Evolutionary conservation across 2,113 vertebrate species (phyloP).

Genomic region (Oncorhynchus mykiss): DNA sequence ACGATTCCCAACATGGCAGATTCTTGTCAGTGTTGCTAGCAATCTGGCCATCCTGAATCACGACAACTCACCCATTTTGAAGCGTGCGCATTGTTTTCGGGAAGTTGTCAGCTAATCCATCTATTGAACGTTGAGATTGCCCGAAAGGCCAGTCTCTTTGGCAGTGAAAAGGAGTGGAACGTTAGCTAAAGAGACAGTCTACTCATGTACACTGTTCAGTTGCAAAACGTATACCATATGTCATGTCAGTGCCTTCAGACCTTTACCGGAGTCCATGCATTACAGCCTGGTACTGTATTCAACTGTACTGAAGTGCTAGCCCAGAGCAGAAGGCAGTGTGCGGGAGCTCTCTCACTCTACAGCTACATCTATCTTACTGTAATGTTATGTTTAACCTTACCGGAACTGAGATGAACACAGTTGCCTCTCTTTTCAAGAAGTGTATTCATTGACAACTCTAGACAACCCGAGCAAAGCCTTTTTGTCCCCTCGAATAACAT

Average conservation of each 20-base stretch:
- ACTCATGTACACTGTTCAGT: neutral
- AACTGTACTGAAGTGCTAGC: slow-evolving; percentile 57
- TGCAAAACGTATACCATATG: no score
- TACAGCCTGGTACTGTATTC: slow-evolving; percentile 31
- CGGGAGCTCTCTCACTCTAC: slow-evolving; percentile 43
- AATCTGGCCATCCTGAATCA: no score
- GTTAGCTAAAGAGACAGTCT: neutral
- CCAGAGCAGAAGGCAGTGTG: slow-evolving; percentile 47
- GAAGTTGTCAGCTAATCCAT: no score
- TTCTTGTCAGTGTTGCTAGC: no score
- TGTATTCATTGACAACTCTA: slow-evolving; percentile 46
- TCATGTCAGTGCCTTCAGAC: slow-evolving; percentile 24
- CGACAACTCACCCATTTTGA: no score
- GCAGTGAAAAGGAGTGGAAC: no score
- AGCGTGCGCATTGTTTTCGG: no score
- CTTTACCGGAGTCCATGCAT: slow-evolving; percentile 10
- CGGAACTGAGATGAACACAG: slow-evolving; percentile 50
- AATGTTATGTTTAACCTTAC: slow-evolving; percentile 31
- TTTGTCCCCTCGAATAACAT: slow-evolving; percentile 16
- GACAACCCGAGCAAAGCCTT: slow-evolving; percentile 30
- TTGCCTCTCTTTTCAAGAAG: slow-evolving; percentile 44
- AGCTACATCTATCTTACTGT: slow-evolving; percentile 30
- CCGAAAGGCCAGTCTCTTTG: no score
- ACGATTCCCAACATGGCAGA: no score
- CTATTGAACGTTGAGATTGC: no score